Evolutionary conservation across 1,140 invertebrate genomes (phyloP).

Genomic region (Drosophila mayri): DNA sequence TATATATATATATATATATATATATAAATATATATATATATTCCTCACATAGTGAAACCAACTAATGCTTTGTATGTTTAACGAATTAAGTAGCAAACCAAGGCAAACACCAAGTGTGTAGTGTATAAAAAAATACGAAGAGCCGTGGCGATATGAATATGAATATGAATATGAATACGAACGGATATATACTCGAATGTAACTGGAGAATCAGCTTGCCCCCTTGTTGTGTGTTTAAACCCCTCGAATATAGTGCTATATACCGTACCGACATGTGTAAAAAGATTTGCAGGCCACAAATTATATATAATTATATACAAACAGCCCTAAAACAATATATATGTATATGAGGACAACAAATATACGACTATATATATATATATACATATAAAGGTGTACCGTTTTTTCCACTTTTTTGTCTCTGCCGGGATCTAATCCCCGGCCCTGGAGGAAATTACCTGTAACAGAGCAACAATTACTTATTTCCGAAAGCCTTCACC

Average conservation of each 20-base stretch:
- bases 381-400: neutral
- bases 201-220: conserved; percentile 25
- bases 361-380: conserved; percentile 50
- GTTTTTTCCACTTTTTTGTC: conserved; percentile 12
- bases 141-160: neutral
- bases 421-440: conserved; percentile 35
- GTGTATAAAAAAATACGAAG: conserved; percentile 23
- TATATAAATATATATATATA: conserved; percentile 38
- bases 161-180: conserved; percentile 1
- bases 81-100: conserved; percentile 36
- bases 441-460: conserved; percentile 64
- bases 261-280: conserved; percentile 37
- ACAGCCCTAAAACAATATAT: conserved; percentile 36
- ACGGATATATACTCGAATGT: conserved; percentile 4
- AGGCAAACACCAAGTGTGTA: conserved; percentile 56
- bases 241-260: conserved; percentile 44
- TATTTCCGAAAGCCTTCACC: conserved; percentile 57
- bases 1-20: conserved; percentile 40
- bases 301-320: conserved; percentile 46
- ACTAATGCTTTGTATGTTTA: conserved; percentile 61
- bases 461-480: conserved; percentile 65
- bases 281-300: conserved; percentile 52
- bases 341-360: conserved; percentile 61
- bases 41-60: conserved; percentile 50
- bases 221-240: conserved; percentile 41